Evolutionary conservation across 2,797 vertebrate species (phyloP), one percentile per base, ranked within the genome.

Genomic region (Smutsia gigantea): DNA sequence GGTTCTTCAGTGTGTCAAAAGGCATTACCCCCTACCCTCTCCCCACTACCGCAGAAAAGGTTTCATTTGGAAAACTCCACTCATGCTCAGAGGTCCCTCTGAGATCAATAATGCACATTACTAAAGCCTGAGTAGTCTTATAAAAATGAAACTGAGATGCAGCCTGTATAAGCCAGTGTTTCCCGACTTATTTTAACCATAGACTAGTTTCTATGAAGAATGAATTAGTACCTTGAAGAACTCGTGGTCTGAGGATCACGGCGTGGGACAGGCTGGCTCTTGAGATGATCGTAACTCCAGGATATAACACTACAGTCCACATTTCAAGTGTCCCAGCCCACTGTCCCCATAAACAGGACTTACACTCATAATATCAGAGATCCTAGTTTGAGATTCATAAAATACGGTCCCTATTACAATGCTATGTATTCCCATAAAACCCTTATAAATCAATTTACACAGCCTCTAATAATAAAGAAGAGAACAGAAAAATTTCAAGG

Each of bases 281-380:
- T 23, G 57, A 0, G 57, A 82, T 10, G 69, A 46, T 17, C 17
- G 18, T 39, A 53, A 27, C 37, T 89, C 75, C 72, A 81, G 37
- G 63, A 85, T 93, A 63, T 51, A 63, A 78, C 25, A 63, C 18
- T 14, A 15, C 9, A 53, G 57, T 59, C 66, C 68, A 68, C 59
- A 82, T 81, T 66, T 53, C 87, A 85, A 87, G 75, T 71, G 74
- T 27, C 55, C 31, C 8, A 57, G 31, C 57, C 51, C 63, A 87
- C 0, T 55, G 74, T 81, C 69, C 79, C 84, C 72, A 59, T 49
- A 93, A 84, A 87, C 51, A 69, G 34, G 84, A 90, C n/a, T 92
- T 85, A 31, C 27, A 66, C 93, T 92, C 85, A 71, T 87, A 85
- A 96, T 93, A 92, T 89, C 71, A 53, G 87, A 95, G 89, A 92